These are phyloP conservation scores for Zaprionus ornatus DNA, from an alignment of 1,140 invertebrate species.

Conservation along the genomic window DNA sequence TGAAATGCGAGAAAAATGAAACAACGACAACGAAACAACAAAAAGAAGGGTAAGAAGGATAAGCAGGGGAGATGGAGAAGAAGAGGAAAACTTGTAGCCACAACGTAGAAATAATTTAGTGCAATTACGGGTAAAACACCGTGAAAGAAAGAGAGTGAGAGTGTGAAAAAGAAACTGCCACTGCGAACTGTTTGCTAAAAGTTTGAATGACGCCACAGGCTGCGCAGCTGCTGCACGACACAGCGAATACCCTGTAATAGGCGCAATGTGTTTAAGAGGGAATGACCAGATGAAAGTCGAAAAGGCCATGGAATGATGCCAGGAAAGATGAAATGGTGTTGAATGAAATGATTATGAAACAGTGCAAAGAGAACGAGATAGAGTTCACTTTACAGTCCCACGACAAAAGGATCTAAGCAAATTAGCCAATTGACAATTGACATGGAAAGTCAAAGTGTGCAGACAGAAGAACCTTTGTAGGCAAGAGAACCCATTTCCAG, in stretches of 20 bases:
- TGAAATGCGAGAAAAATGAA: background rate
- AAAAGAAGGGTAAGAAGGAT: background rate
- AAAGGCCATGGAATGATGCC: too few relatives aligned
- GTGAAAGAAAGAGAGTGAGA: background rate
- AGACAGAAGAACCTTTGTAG: too few relatives aligned
- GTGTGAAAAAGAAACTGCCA: constrained; percentile 17
- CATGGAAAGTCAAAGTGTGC: too few relatives aligned
- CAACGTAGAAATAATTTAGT: constrained; percentile 49
- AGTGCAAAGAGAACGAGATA: too few relatives aligned
- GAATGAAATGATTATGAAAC: too few relatives aligned
- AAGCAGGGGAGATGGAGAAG: background rate
- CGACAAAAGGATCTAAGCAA: too few relatives aligned
- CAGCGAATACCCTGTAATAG: background rate
- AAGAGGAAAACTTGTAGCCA: constrained; percentile 17
- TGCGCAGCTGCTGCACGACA: background rate
- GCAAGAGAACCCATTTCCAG: too few relatives aligned
- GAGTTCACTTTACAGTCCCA: too few relatives aligned
- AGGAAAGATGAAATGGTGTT: too few relatives aligned
- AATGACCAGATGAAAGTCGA: too few relatives aligned
- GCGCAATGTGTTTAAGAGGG: too few relatives aligned
- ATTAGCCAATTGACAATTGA: too few relatives aligned
- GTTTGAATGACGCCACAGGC: constrained; percentile 18
- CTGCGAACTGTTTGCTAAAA: constrained; percentile 38
- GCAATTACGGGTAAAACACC: constrained; percentile 49
- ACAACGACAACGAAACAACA: background rate